A percentile compares a stretch with the other conserved stretches of the same genome.
phyloP scores from a whole-genome alignment of 2,797 vertebrate species.

The Rhincodon typus region DNA sequence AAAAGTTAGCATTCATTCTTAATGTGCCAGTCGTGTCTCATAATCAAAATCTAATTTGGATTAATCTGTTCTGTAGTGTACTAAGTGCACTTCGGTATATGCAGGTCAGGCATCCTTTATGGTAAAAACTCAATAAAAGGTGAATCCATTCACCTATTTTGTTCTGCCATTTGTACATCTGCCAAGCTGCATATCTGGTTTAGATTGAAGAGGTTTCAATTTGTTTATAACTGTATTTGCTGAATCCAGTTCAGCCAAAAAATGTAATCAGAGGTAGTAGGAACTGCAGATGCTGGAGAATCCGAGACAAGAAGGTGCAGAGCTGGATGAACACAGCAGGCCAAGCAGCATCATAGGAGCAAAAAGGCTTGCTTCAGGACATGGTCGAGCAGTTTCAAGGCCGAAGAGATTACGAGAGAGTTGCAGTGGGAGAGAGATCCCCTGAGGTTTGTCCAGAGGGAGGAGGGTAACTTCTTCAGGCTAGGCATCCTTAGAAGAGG shows the following conservation, averaged over 20 bases:
- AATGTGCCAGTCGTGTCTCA: neutral
- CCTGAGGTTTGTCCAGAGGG: too few relatives aligned
- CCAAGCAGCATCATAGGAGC: too few relatives aligned
- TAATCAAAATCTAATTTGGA: neutral
- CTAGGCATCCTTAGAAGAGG: too few relatives aligned
- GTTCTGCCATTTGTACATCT: neutral
- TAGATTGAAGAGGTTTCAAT: slow-evolving; percentile 1
- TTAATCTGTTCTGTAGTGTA: neutral
- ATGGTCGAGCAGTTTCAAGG: too few relatives aligned
- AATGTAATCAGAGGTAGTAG: neutral
- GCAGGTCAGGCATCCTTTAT: neutral
- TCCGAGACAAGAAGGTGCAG: too few relatives aligned
- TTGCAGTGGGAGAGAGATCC: too few relatives aligned
- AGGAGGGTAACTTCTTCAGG: too few relatives aligned
- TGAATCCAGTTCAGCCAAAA: neutral
- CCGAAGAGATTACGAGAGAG: too few relatives aligned
- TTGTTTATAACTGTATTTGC: neutral
- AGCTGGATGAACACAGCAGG: too few relatives aligned
- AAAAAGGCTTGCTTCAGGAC: too few relatives aligned
- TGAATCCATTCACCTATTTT: neutral
- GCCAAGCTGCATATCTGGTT: neutral
- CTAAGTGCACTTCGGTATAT: neutral
- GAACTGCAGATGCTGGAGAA: too few relatives aligned
- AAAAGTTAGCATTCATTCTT: neutral
- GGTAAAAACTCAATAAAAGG: neutral